These are phyloP conservation scores for Drosophila equinoxialis DNA, from an alignment of 1,140 invertebrate species.

Conservation along the genomic window DNA sequence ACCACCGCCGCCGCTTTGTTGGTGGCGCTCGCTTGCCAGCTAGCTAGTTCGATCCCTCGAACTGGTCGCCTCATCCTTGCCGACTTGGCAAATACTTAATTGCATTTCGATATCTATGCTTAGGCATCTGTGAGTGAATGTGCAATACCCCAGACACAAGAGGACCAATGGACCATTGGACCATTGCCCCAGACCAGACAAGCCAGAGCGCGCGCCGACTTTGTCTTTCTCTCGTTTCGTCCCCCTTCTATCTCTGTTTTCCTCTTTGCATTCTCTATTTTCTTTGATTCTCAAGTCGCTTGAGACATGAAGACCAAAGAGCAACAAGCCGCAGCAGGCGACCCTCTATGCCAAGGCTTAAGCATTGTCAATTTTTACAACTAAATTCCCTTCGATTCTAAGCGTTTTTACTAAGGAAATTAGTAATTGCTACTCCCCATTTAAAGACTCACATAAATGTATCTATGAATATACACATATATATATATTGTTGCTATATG, in stretches of 20 bases:
- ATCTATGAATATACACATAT: slow-evolving; percentile 31
- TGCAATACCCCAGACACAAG: slow-evolving; percentile 45
- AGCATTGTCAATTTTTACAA: slow-evolving; percentile 72
- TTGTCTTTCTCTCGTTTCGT: slow-evolving; percentile 4
- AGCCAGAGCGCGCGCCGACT: slow-evolving; percentile 14
- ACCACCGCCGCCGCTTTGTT: slow-evolving; percentile 69
- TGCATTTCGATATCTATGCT: slow-evolving; percentile 83
- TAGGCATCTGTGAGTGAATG: slow-evolving; percentile 81
- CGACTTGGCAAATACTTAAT: slow-evolving; percentile 82
- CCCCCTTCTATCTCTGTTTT: background rate
- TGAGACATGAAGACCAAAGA: slow-evolving; percentile 13
- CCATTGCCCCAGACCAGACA: slow-evolving; percentile 1
- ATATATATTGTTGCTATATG: background rate
- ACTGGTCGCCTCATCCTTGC: slow-evolving; percentile 56
- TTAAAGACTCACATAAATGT: slow-evolving; percentile 64
- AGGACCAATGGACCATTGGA: slow-evolving; percentile 31
- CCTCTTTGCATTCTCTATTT: background rate
- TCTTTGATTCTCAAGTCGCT: slow-evolving; percentile 10
- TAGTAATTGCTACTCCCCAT: slow-evolving; percentile 78
- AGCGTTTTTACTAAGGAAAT: slow-evolving; percentile 73
- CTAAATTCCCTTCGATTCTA: slow-evolving; percentile 73
- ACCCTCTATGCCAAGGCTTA: slow-evolving; percentile 14
- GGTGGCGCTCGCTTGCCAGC: slow-evolving; percentile 59
- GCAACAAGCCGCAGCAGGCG: slow-evolving; percentile 8
- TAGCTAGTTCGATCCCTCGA: slow-evolving; percentile 22